These are phyloP conservation scores for Drosophila quadrilineata DNA, from an alignment of 1,140 invertebrate species.

Conservation along the genomic window DNA sequence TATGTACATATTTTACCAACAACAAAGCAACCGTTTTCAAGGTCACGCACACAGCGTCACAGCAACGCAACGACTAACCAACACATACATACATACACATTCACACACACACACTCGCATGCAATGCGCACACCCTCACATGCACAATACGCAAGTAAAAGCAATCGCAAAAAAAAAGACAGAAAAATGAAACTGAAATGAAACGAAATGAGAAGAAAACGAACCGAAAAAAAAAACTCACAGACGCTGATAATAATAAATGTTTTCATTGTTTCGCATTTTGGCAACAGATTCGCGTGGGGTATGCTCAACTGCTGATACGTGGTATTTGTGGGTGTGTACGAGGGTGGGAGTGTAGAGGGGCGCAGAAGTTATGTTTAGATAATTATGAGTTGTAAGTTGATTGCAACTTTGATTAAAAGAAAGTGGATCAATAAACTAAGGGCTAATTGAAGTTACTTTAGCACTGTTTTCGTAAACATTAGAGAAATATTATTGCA, in stretches of 20 bases:
- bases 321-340: neutral
- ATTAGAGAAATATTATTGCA: neutral
- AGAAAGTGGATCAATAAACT: too few relatives aligned
- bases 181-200: slow-evolving; percentile 19
- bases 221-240: slow-evolving; percentile 47
- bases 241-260: slow-evolving; percentile 55
- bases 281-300: neutral
- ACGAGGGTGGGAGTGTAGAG: slow-evolving; percentile 4
- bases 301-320: slow-evolving; percentile 16
- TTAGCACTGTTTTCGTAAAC: neutral
- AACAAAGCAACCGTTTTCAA: slow-evolving; percentile 77
- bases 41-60: slow-evolving; percentile 60
- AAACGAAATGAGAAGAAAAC: too few relatives aligned
- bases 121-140: slow-evolving; percentile 8
- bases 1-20: too few relatives aligned
- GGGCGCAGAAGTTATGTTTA: too few relatives aligned
- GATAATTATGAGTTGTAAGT: too few relatives aligned
- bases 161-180: too few relatives aligned
- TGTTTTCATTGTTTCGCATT: slow-evolving; percentile 25
- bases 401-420: too few relatives aligned
- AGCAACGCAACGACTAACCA: slow-evolving; percentile 30
- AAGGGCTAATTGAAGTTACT: too few relatives aligned
- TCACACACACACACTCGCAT: neutral
- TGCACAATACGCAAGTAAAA: too few relatives aligned
- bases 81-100: neutral